Percentiles rank a stretch among this genome's conserved stretches.
Evolutionary conservation across 2,888 invertebrate species (phyloP).

Genomic region (Seira musarum): DNA sequence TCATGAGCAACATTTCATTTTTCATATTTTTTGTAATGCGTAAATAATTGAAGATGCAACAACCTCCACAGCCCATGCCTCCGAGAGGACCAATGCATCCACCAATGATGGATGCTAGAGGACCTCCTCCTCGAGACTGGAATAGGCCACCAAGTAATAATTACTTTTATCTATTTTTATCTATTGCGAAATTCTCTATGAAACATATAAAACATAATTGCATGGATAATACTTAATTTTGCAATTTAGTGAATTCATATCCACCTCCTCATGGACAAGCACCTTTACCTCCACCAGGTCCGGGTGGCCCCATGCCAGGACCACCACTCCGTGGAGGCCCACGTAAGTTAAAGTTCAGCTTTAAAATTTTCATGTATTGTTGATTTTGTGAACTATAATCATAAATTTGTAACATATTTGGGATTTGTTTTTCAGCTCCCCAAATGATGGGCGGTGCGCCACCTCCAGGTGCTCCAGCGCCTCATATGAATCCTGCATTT

Average conservation of each 20-base stretch:
- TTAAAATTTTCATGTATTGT: neutral
- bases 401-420: slow-evolving; percentile 56
- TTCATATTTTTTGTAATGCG: too few species aligned
- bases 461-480: slow-evolving; percentile 81
- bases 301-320: slow-evolving; percentile 60
- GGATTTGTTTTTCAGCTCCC: slow-evolving; percentile 73
- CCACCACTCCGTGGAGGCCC: slow-evolving; percentile 63
- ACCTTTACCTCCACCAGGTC: slow-evolving; percentile 76
- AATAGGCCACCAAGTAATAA: slow-evolving; percentile 78
- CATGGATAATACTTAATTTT: neutral
- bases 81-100: slow-evolving; percentile 69
- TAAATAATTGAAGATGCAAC: too few species aligned
- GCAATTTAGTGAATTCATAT: slow-evolving; percentile 68
- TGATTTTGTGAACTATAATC: slow-evolving; percentile 1
- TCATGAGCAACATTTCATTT: too few species aligned
- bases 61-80: slow-evolving; percentile 71
- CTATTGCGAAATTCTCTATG: neutral
- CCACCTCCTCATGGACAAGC: slow-evolving; percentile 74
- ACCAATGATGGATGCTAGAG: slow-evolving; percentile 71
- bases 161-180: neutral
- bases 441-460: slow-evolving; percentile 76
- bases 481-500: slow-evolving; percentile 97
- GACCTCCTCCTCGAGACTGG: slow-evolving; percentile 81
- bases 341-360: slow-evolving; percentile 36
- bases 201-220: slow-evolving; percentile 10